Evolutionary conservation across 1,140 invertebrate genomes (phyloP).

Genomic region (Samia ricini): DNA sequence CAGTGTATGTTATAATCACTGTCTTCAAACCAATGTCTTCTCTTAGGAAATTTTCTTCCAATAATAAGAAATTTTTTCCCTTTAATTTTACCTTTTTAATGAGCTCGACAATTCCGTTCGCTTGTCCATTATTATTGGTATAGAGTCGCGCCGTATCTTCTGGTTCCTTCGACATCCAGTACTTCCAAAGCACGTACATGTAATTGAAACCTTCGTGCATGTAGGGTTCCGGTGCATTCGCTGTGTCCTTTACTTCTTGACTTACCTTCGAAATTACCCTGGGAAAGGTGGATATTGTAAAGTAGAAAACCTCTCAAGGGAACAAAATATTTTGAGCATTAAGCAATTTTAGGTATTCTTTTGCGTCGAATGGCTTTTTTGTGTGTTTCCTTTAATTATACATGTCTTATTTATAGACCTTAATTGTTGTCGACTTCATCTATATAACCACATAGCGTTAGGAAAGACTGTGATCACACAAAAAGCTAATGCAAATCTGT

Average conservation of each 20-base stretch:
- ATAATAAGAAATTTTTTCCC: no score
- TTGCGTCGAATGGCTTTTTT: no score
- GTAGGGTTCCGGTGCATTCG: slow-evolving; percentile 37
- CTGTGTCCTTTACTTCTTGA: slow-evolving; percentile 20
- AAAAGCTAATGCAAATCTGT: no score
- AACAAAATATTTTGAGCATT: neutral
- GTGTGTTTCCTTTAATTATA: no score
- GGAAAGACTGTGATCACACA: no score
- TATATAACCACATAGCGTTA: no score
- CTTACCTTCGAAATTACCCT: slow-evolving; percentile 52
- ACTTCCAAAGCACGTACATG: slow-evolving; percentile 54
- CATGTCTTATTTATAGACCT: no score
- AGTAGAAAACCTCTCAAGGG: neutral
- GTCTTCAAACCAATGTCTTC: no score
- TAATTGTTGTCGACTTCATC: no score
- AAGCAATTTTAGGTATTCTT: no score
- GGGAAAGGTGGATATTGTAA: neutral
- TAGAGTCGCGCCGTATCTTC: slow-evolving; percentile 39
- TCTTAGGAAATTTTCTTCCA: no score
- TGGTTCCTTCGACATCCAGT: slow-evolving; percentile 62
- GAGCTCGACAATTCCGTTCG: slow-evolving; percentile 43
- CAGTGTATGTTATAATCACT: no score
- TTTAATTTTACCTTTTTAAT: slow-evolving; percentile 59
- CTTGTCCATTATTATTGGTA: slow-evolving; percentile 34
- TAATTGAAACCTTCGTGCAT: slow-evolving; percentile 49